Evolutionary conservation across 2,888 invertebrate genomes (phyloP).

Genomic region (Hoplodrina blanda): DNA sequence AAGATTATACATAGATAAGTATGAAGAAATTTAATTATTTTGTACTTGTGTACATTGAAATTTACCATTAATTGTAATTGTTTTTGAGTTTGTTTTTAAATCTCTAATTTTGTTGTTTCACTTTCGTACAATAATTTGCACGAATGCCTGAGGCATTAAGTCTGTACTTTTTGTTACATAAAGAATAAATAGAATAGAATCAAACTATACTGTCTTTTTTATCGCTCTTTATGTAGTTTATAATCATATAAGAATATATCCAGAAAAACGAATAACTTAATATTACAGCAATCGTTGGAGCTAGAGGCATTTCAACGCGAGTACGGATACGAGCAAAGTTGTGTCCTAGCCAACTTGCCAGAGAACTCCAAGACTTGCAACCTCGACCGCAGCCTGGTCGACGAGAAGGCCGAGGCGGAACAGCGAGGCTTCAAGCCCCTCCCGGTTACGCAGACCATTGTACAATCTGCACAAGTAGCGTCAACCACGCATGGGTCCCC

Average conservation of each 20-base stretch:
- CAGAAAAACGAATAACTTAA: neutral
- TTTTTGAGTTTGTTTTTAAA: too few relatives aligned
- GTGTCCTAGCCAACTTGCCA: conserved; percentile 64
- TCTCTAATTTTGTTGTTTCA: too few relatives aligned
- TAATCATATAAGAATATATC: neutral
- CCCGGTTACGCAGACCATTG: neutral
- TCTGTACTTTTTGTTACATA: too few relatives aligned
- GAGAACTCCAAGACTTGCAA: conserved; percentile 72
- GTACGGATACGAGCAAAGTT: conserved; percentile 68
- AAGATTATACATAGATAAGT: too few relatives aligned
- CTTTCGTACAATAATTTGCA: too few relatives aligned
- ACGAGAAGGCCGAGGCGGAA: conserved; percentile 65
- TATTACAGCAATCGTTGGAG: conserved; percentile 76
- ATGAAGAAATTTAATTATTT: too few relatives aligned
- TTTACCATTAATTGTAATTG: too few relatives aligned
- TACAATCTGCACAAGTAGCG: conserved; percentile 15
- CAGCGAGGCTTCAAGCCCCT: conserved; percentile 16
- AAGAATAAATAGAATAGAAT: too few relatives aligned
- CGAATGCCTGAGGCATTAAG: too few relatives aligned
- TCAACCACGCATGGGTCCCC: neutral
- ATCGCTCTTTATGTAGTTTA: too few relatives aligned
- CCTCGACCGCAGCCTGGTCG: conserved; percentile 74
- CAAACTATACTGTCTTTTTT: too few relatives aligned
- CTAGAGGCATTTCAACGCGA: conserved; percentile 78
- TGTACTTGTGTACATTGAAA: too few relatives aligned